Evolutionary conservation across 1,140 invertebrate species (phyloP).

Genomic region (Zaprionus tsacasi): DNA sequence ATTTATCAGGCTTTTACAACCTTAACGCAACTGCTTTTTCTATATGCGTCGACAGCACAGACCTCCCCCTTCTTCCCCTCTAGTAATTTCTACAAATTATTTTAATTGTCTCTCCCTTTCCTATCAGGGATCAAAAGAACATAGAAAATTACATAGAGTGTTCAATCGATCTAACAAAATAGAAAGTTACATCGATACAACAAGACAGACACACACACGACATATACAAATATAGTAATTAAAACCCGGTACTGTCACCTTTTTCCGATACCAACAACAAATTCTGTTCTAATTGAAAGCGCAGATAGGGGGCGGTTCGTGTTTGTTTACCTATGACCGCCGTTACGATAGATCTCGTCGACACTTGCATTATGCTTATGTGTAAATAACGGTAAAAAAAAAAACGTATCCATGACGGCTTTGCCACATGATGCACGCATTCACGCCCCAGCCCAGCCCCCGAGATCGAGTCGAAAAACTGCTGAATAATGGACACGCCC

Average conservation of each 20-base stretch:
- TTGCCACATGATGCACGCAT: constrained; percentile 46
- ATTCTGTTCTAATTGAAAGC: constrained; percentile 34
- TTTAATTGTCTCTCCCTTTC: not conserved
- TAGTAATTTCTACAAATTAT: not conserved
- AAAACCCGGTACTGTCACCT: constrained; percentile 45
- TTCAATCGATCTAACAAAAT: constrained; percentile 47
- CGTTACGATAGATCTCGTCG: constrained; percentile 38
- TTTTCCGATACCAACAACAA: not conserved
- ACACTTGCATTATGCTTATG: constrained; percentile 17
- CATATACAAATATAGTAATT: constrained; percentile 43
- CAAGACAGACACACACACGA: not conserved
- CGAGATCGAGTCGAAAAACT: constrained; percentile 8
- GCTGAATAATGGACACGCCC: constrained; percentile 51
- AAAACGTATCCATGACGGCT: constrained; percentile 45
- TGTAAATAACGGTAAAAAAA: constrained; percentile 41
- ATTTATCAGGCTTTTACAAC: no score
- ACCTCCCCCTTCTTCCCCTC: no score
- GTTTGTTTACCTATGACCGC: constrained; percentile 47
- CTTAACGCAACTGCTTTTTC: no score
- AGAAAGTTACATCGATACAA: constrained; percentile 43
- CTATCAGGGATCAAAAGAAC: not conserved
- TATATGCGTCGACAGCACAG: no score
- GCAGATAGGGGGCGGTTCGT: not conserved
- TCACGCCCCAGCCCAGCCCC: constrained; percentile 29
- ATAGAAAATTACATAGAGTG: not conserved